phyloP scores from a whole-genome alignment of 2,888 invertebrate species.

The Linhomoeus sp. region DNA sequence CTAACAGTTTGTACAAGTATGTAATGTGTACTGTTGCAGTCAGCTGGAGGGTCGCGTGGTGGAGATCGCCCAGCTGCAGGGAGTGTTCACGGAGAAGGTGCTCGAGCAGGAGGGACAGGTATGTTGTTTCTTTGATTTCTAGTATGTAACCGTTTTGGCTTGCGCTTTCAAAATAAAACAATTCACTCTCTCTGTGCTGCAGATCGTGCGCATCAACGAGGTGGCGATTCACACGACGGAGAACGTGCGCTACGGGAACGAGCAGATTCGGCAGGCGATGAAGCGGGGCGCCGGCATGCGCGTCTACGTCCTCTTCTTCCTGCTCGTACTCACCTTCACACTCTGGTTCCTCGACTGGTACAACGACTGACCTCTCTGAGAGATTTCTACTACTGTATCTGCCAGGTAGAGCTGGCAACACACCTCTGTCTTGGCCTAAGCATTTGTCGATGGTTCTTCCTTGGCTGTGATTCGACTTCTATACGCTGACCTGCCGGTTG shows the following conservation, averaged over 20 bases:
- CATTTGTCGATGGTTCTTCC: no score
- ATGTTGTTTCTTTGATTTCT: no score
- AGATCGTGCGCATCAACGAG: slow-evolving; percentile 65
- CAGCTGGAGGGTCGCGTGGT: slow-evolving; percentile 49
- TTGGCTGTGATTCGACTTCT: no score
- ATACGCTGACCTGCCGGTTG: no score
- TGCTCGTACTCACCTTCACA: slow-evolving; percentile 80
- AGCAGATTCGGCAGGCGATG: slow-evolving; percentile 72
- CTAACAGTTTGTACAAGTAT: not conserved
- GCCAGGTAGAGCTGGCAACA: no score
- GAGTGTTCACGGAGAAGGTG: slow-evolving; percentile 79
- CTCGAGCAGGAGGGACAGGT: slow-evolving; percentile 48
- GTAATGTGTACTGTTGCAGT: not conserved
- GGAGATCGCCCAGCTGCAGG: slow-evolving; percentile 77
- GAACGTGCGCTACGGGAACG: slow-evolving; percentile 82
- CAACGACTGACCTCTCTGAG: slow-evolving; percentile 41
- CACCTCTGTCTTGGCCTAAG: no score
- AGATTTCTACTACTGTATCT: no score
- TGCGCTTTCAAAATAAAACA: no score
- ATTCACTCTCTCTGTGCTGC: no score
- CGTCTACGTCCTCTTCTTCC: slow-evolving; percentile 80
- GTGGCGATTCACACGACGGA: slow-evolving; percentile 74
- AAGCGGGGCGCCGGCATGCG: slow-evolving; percentile 81
- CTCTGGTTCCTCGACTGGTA: slow-evolving; percentile 92
- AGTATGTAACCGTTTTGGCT: no score